Evolutionary conservation across 1,140 invertebrate genomes (phyloP).

Genomic region (Leptopilina clavipes): DNA sequence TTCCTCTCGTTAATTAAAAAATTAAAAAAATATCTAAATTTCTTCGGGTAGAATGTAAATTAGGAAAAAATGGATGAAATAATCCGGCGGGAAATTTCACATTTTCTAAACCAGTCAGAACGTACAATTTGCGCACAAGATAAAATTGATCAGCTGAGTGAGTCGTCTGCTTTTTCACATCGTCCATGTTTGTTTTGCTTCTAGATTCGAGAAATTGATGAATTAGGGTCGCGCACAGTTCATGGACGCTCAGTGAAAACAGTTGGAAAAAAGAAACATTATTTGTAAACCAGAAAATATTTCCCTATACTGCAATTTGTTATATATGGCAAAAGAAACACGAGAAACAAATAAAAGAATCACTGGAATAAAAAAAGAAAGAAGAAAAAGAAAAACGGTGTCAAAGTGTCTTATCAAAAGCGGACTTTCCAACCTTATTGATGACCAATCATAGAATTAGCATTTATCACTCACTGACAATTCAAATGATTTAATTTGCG

Average conservation of each 20-base stretch:
- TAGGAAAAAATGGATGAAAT: too few species aligned
- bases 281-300: not conserved
- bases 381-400: not conserved
- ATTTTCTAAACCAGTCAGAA: too few species aligned
- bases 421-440: not conserved
- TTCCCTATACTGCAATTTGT: not conserved
- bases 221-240: not conserved
- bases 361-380: not conserved
- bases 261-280: not conserved
- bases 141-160: too few species aligned
- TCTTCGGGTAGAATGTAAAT: too few species aligned
- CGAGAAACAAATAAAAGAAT: not conserved
- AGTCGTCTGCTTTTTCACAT: too few species aligned
- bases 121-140: too few species aligned
- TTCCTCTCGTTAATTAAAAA: too few species aligned
- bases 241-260: not conserved
- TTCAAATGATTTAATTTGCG: conserved; percentile 4
- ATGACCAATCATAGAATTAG: not conserved
- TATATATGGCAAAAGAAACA: not conserved
- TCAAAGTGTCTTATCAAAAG: not conserved
- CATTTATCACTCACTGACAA: not conserved
- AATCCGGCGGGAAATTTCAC: too few species aligned
- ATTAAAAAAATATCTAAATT: too few species aligned
- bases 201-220: not conserved
- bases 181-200: too few species aligned